Conservation (phyloP, 2,797 vertebrate species). For the Graptemys geographica region DNA sequence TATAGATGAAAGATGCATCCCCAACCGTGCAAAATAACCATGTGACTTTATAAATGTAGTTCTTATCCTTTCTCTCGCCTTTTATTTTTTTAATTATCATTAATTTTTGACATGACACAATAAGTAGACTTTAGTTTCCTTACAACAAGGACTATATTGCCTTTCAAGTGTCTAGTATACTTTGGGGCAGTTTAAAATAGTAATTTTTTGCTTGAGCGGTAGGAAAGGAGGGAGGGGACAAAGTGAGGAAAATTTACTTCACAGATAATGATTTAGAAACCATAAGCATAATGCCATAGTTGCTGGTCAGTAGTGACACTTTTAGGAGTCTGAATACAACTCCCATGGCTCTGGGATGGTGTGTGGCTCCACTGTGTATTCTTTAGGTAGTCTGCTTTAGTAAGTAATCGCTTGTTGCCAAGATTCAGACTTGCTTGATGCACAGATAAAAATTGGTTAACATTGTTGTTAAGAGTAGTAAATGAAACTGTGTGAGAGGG, state of each 20-base stretch:
- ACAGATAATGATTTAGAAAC: not conserved
- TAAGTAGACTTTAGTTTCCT: not conserved
- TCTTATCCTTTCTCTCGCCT: too few species aligned
- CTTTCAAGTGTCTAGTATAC: not conserved
- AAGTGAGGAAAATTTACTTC: not conserved
- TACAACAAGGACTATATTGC: not conserved
- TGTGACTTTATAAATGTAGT: not conserved
- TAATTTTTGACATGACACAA: not conserved
- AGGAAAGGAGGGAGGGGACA: not conserved
- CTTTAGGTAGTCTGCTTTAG: not conserved
- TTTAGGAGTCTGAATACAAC: not conserved
- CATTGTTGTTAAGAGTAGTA: not conserved
- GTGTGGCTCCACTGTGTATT: not conserved
- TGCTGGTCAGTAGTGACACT: not conserved
- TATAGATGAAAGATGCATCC: accelerated
- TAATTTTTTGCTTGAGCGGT: not conserved
- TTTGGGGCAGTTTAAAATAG: not conserved
- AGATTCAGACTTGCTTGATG: not conserved
- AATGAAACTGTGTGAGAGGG: not conserved
- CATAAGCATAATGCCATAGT: too few species aligned
- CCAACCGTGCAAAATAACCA: not conserved
- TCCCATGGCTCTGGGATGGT: not conserved
- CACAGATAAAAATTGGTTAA: not conserved
- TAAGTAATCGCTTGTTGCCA: not conserved
- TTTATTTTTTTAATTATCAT: not conserved